Evolutionary conservation across 1,140 invertebrate genomes (phyloP).

Genomic region (Sarcophaga peregrina): DNA sequence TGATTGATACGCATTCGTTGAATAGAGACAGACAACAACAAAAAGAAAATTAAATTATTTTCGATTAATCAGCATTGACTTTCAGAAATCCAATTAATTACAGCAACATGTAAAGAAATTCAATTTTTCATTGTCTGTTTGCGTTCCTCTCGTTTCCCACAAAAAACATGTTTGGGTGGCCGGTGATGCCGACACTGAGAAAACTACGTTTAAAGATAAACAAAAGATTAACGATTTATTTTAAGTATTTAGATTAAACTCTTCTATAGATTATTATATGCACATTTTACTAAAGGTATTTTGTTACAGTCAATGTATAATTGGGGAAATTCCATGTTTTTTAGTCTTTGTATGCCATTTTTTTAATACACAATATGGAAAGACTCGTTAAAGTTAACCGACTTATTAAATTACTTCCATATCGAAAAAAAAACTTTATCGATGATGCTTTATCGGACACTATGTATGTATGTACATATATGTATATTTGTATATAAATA

Average conservation of each 20-base stretch:
- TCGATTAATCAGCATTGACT: conserved; percentile 19
- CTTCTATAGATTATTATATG: too few relatives aligned
- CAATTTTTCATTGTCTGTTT: neutral
- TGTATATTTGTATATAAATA: neutral
- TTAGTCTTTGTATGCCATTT: too few relatives aligned
- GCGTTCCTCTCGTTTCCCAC: neutral
- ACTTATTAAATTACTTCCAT: too few relatives aligned
- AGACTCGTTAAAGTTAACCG: too few relatives aligned
- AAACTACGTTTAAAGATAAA: neutral
- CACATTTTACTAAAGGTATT: too few relatives aligned
- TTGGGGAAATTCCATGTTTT: too few relatives aligned
- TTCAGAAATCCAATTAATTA: neutral
- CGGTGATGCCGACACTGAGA: neutral
- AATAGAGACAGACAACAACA: neutral
- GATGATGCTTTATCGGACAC: too few relatives aligned
- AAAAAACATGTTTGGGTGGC: neutral
- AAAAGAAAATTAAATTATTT: neutral
- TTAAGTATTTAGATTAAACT: neutral
- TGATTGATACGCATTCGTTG: neutral
- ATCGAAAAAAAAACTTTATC: too few relatives aligned
- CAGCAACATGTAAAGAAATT: neutral
- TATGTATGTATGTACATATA: neutral
- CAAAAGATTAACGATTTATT: neutral
- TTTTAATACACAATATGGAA: too few relatives aligned
- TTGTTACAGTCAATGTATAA: too few relatives aligned